Percentiles rank a stretch among this genome's conserved stretches.
These are phyloP conservation scores for Tanaodytes sp. DNA, from an alignment of 2,888 invertebrate genomes.

Conservation along the genomic window DNA sequence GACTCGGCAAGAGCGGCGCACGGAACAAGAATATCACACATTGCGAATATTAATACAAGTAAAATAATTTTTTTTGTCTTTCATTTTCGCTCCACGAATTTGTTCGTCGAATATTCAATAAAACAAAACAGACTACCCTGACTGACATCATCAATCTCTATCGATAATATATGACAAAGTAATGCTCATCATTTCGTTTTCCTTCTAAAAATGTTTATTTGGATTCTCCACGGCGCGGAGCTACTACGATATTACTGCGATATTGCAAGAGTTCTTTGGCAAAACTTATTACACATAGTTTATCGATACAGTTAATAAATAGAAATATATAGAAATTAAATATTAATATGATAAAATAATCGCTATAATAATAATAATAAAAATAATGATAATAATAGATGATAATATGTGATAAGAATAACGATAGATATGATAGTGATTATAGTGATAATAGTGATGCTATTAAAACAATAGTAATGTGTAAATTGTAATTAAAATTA, in stretches of 20 bases:
- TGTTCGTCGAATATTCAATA: conserved; percentile 43
- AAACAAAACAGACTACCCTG: conserved; percentile 19
- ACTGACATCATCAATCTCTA: conserved; percentile 18
- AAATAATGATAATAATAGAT: conserved; percentile 57
- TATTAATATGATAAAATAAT: conserved; percentile 61
- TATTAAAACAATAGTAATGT: conserved; percentile 42
- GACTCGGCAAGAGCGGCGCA: conserved; percentile 72
- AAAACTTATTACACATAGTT: conserved; percentile 73
- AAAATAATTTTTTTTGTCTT: conserved; percentile 28
- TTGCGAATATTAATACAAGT: conserved; percentile 57
- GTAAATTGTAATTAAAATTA: conserved; percentile 52
- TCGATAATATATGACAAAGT: conserved; percentile 15
- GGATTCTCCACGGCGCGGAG: conserved; percentile 31
- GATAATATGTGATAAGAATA: conserved; percentile 53
- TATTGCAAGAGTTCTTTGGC: conserved; percentile 71
- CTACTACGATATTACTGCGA: conserved; percentile 58
- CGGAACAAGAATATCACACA: conserved; percentile 71
- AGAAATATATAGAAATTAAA: conserved; percentile 70
- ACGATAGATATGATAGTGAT: conserved; percentile 56
- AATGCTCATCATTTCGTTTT: conserved; percentile 9
- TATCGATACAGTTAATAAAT: conserved; percentile 71
- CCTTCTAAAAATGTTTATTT: conserved; percentile 31
- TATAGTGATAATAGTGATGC: conserved; percentile 50
- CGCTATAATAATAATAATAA: conserved; percentile 58
- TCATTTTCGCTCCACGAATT: conserved; percentile 3